Evolutionary conservation across 2,797 vertebrate genomes (phyloP), one percentile per base, ranked within the genome.

Genomic region (Sebastes elongatus): DNA sequence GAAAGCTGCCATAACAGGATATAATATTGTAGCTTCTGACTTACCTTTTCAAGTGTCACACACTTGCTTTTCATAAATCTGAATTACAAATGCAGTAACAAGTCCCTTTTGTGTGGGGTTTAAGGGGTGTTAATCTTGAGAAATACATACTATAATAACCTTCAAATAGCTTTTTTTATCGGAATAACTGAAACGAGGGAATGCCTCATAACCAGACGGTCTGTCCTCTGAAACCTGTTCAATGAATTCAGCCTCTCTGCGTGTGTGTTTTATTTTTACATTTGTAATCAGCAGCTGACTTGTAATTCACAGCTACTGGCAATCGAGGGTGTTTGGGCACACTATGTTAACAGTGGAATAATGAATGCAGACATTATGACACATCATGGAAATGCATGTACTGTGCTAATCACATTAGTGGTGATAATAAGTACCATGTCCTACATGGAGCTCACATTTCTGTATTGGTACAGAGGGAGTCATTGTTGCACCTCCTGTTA

Each of bases 331-430:
- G 9, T 70, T 76, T 53, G 71, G 33, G 22, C 56, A 53, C 14
- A 3, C 25, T 35, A 33, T 4, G n/a, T 72, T 61, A 49, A 18
- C 68, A 73, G 25, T 38, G 9, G 33, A 56, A 57, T 46, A 42
- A 83, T 77, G 57, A 57, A 76, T 22, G 64, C 27, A 71, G 78
- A 76, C 65, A 63, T 65, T 53, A 71, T 63, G 71, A 74, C 61
- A 64, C 6, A 78, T 68, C 30, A 42, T 38, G 76, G n/a, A 35
- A 67, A 77, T 65, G 55, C 7, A 14, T 57, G 32, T 32, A 20
- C 20, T 30, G 30, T 52, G 10, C 25, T 82, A 76, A 74, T 78
- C 33, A 56, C n/a, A 38, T 68, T 60, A 73, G 27, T 2, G 6
- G 20, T 76, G 30, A 35, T 75, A 7, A 53, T 14, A 46, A 16